These are phyloP conservation scores for Leptinotarsa texana DNA, from an alignment of 1,140 invertebrate species.

Conservation along the genomic window DNA sequence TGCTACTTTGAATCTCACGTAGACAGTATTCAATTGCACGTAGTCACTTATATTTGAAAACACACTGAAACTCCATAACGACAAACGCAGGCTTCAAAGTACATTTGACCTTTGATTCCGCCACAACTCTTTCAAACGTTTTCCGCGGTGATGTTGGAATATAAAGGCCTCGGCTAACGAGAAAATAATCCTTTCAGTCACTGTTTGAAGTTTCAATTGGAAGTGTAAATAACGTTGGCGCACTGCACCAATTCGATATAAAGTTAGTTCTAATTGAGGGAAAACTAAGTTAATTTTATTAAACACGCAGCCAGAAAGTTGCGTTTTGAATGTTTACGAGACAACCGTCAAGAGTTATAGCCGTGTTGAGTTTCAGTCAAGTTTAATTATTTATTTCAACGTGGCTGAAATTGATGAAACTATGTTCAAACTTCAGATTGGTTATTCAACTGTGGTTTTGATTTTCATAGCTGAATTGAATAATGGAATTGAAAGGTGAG, in stretches of 20 bases:
- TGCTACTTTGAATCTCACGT: slow-evolving; percentile 5
- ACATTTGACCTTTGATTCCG: neutral
- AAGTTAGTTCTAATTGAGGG: neutral
- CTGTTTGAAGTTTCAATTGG: slow-evolving; percentile 6
- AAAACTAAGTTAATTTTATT: slow-evolving; percentile 1
- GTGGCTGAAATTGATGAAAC: too few species aligned
- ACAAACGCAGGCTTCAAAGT: slow-evolving; percentile 7
- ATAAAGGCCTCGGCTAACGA: neutral
- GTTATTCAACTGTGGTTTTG: too few species aligned
- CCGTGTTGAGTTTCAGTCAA: too few species aligned
- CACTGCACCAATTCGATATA: slow-evolving; percentile 1
- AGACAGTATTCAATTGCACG: neutral
- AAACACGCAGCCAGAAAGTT: neutral
- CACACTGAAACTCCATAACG: neutral
- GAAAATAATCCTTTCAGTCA: neutral
- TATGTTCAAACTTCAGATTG: too few species aligned
- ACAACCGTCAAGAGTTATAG: neutral
- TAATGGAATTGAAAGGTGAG: too few species aligned
- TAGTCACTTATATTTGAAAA: neutral
- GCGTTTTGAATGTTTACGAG: neutral
- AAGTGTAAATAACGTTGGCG: slow-evolving; percentile 4
- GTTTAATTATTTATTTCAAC: too few species aligned
- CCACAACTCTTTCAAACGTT: neutral
- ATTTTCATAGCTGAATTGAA: too few species aligned
- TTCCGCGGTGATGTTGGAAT: neutral